phyloP scores from a whole-genome alignment of 1,140 invertebrate species.

The Ips nitidus region DNA sequence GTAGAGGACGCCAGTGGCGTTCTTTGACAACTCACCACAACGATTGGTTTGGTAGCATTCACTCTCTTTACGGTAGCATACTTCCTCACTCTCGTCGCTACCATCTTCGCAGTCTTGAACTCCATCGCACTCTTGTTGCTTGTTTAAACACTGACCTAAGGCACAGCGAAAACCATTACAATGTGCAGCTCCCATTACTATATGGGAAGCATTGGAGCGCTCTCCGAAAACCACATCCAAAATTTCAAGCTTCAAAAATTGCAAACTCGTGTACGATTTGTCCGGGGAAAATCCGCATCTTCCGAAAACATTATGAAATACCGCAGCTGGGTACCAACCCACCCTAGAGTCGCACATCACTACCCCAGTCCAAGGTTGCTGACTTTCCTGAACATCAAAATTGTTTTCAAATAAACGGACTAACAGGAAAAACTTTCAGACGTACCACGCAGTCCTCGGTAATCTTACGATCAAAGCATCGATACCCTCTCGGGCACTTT shows the following conservation, averaged over 20 bases:
- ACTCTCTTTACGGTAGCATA: slow-evolving; percentile 53
- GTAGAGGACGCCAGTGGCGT: background rate
- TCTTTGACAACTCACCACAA: slow-evolving; percentile 42
- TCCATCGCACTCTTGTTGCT: slow-evolving; percentile 68
- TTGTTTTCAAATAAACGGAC: background rate
- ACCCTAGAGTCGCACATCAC: slow-evolving; percentile 60
- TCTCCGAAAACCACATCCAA: background rate
- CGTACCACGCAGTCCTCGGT: slow-evolving; percentile 46
- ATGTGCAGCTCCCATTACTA: slow-evolving; percentile 18
- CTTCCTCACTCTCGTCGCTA: slow-evolving; percentile 60
- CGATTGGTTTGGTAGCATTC: slow-evolving; percentile 40
- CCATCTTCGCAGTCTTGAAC: slow-evolving; percentile 69
- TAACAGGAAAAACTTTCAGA: too few relatives aligned
- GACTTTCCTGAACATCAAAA: background rate
- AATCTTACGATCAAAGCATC: slow-evolving; percentile 55
- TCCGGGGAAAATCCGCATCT: slow-evolving; percentile 55
- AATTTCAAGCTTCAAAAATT: slow-evolving; percentile 35
- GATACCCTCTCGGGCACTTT: slow-evolving; percentile 55
- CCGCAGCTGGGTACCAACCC: slow-evolving; percentile 65
- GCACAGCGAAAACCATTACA: slow-evolving; percentile 68
- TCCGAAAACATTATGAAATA: slow-evolving; percentile 57
- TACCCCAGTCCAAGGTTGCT: slow-evolving; percentile 58
- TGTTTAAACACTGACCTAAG: slow-evolving; percentile 68
- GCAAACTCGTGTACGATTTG: slow-evolving; percentile 39
- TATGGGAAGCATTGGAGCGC: background rate